Base-by-base conservation (phyloP, 2,888 invertebrate genomes). In the Lordiphosa andalusiaca region DNA sequence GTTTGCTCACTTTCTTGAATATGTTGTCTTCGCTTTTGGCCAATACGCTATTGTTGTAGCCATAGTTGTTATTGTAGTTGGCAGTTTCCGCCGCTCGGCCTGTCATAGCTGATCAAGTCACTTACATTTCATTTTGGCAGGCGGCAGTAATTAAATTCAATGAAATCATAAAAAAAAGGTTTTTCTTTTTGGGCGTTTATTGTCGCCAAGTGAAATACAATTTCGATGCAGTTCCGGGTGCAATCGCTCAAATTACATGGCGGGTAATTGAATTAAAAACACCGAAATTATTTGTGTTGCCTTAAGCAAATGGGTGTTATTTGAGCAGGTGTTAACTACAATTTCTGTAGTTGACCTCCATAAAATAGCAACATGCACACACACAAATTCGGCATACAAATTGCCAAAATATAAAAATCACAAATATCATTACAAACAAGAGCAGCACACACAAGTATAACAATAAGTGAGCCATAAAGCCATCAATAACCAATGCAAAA, bases 1-100 rank as follows among this genome's bases (percentile, higher is more conserved):
- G 46, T 53, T 54, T 48, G 53, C 50, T 69, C 38, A 63, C 72
- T 81, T 81, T 77, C 65, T 72, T 72, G 54, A 47, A 46, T 33
- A 30, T 44, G 44, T 38, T 51, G 49, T 42, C 59, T 59, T 46
- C 53, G 61, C 54, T 68, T 71, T 72, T 65, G 67, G 67, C 64
- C 70, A 72, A 65, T 70, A 69, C 58, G 52, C 41, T 40, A 19
- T 55, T 51, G 53, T 46, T 58, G 36, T 40, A 19, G 37, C 30
- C 61, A 38, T 41, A 39, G 35, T 7, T 37, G 49, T 16, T 48
- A 41, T 30, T 60, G 44, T 33, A 25, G 23, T 3, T 51, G 41
- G 35, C 53, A 33, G 73, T 61, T 75, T 75, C 72, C 75, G 75
- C 71, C 72, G 50, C 59, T 51, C 19, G 37, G 41, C 46, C 55